Evolutionary conservation across 2,797 vertebrate genomes (phyloP), one percentile per base, ranked within the genome.

Genomic region (Pygocentrus nattereri): DNA sequence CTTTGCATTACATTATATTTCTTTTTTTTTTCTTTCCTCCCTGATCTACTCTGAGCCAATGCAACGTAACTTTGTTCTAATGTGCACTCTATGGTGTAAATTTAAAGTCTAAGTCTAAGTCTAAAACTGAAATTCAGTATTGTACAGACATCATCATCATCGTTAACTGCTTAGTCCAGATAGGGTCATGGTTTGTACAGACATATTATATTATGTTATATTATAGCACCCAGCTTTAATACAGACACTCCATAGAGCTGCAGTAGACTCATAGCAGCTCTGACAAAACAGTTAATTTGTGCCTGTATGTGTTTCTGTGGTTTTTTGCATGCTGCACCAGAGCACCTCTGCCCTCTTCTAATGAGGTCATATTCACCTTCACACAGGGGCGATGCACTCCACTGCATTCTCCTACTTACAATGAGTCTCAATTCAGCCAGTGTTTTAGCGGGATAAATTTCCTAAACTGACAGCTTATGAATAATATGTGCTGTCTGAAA

Each of bases 391-490:
- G 70, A 74, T 34, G 47, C 62, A 72, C 49, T 79, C 25, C 30
- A 38, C 41, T 77, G 73, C 59, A 12, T 58, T 91, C 89, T 84
- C 74, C 85, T 89, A 89, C 91, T 91, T 93, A 93, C 90, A 91
- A 88, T 76, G 85, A 92, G 89, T 90, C 87, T 91, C 89, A 92
- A 89, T 89, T 87, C 87, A 89, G 88, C 80, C 89, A 90, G 88
- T 89, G 89, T 92, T n/a, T n/a, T 91, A 88, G 88, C 87, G 87
- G 86, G 34, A 90, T 90, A 92, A 91, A 91, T 92, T 90, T 89
- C 85, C 88, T 88, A 89, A 92, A 93, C 91, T 93, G 93, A 93
- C 91, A 91, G 90, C 88, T 93, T 92, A 91, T 93, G 91, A 93
- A 92, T 93, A 95, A 94, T 90, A 92, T 91, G 88, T 84, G 78